Base-by-base conservation (phyloP, 2,888 invertebrate species). In the Melanotus villosus region DNA sequence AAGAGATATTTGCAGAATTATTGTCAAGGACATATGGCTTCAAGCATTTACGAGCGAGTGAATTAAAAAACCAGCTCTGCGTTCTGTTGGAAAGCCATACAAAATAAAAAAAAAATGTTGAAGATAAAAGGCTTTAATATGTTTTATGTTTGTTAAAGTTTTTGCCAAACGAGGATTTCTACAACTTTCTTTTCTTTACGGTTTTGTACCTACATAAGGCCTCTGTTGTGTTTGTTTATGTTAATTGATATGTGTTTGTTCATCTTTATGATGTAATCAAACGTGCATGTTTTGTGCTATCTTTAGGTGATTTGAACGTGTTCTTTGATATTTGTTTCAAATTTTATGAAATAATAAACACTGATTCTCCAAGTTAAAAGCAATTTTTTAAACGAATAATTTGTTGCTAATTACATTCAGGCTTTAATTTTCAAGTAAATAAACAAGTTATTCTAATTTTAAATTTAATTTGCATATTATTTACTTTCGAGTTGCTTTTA, bases 191-290 rank as follows among this genome's bases (percentile, higher is more conserved):
- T 41, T 41, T 16, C 16, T 41, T 14, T 41, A 34, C 34, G 41
- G 1, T 41, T 41, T 14, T 47, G 18, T 47, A 47, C 47, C 52
- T 32, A 52, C 19, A 32, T 18, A 36, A 56, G 56, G 56, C 56
- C 56, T 38, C 56, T 21, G n/a, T 36, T 56, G 21, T 56, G 38
- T 56, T 56, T 56, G 38, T 56, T 38, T 56, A 56, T 56, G 56
- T 14, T 56, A 56, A 56, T 38, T 18, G 52, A 30, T 32, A 32
- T 30, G 18, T 52, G 52, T 52, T 52, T 30, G 52, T 18, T 52
- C 52, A 52, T 52, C 52, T 32, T 52, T 18, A 32, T 52, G 52
- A 52, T 52, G 52, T 52, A 52, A 52, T 52, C 52, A 23, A 23
- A 18, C 18, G 41, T 41, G 41, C 14, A 12, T 38, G 45, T n/a